phyloP scores from a whole-genome alignment of 1,140 invertebrate species.

The Leucophenga varia region DNA sequence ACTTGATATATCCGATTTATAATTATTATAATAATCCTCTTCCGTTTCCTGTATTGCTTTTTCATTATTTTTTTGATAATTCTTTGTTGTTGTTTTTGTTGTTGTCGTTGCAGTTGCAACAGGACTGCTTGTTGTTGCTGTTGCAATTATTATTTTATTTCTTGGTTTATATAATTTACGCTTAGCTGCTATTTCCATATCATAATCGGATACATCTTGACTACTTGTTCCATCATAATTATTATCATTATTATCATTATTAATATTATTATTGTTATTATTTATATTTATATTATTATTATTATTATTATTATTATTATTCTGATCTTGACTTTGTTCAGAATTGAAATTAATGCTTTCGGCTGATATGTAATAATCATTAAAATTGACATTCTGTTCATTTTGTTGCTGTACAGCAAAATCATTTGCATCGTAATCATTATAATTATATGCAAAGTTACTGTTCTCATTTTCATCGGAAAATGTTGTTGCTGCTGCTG shows the following conservation, averaged over 20 bases:
- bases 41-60: too few relatives aligned
- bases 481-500: background rate
- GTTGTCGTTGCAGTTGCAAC: conserved; percentile 21
- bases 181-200: too few relatives aligned
- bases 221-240: too few relatives aligned
- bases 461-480: conserved; percentile 10
- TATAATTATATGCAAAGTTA: conserved; percentile 27
- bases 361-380: conserved; percentile 56
- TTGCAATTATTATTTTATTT: background rate
- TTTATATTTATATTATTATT: background rate
- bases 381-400: conserved; percentile 46
- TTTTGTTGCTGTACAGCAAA: background rate
- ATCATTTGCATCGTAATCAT: too few relatives aligned
- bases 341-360: conserved; percentile 46
- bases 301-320: too few relatives aligned
- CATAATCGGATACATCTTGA: conserved; percentile 26
- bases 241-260: too few relatives aligned
- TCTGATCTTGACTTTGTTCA: conserved; percentile 25
- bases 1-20: conserved; percentile 47
- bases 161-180: too few relatives aligned
- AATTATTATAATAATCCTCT: conserved; percentile 36
- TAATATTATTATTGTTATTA: conserved; percentile 5
- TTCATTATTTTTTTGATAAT: background rate
- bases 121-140: conserved; percentile 3
- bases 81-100: conserved; percentile 17